phyloP scores from a whole-genome alignment of 2,797 vertebrate genomes.

The Amniataba percoides region DNA sequence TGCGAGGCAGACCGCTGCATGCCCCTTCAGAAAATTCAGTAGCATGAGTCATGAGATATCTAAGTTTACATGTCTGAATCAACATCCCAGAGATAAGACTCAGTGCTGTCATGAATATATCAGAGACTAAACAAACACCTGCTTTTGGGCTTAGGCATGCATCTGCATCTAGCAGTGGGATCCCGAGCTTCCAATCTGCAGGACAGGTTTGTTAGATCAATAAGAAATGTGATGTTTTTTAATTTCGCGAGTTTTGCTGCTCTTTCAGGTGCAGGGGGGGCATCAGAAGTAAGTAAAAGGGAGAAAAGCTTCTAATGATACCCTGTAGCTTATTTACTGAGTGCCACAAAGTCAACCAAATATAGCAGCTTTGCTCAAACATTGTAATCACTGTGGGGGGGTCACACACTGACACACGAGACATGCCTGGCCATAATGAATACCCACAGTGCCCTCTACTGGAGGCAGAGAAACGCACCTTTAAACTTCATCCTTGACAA shows the following conservation, averaged over 20 bases:
- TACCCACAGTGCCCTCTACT: conserved; percentile 86
- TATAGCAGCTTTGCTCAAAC: conserved; percentile 80
- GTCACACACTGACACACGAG: conserved; percentile 35
- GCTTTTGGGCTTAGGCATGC: conserved; percentile 21
- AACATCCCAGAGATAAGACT: conserved; percentile 14
- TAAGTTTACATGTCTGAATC: conserved; percentile 29
- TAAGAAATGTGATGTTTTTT: conserved; percentile 53
- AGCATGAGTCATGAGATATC: conserved; percentile 14
- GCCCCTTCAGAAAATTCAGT: conserved; percentile 8
- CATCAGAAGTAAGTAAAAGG: conserved; percentile 33
- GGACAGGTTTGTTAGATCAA: conserved; percentile 40
- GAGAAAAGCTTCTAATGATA: conserved; percentile 43
- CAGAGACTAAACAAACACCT: conserved; percentile 28
- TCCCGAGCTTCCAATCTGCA: conserved; percentile 36
- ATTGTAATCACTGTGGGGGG: conserved; percentile 66
- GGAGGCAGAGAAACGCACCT: conserved; percentile 55
- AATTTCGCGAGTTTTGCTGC: conserved; percentile 55
- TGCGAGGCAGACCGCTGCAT: conserved; percentile 15
- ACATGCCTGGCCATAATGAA: conserved; percentile 59
- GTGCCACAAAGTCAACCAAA: conserved; percentile 78
- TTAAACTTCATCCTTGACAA: conserved; percentile 27
- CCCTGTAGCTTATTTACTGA: conserved; percentile 75
- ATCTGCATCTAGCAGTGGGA: conserved; percentile 28
- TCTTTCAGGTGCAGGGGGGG: conserved; percentile 48
- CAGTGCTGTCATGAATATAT: conserved; percentile 25